Evolutionary conservation across 2,797 vertebrate genomes (phyloP).

Genomic region (Moxostoma hubbsi): DNA sequence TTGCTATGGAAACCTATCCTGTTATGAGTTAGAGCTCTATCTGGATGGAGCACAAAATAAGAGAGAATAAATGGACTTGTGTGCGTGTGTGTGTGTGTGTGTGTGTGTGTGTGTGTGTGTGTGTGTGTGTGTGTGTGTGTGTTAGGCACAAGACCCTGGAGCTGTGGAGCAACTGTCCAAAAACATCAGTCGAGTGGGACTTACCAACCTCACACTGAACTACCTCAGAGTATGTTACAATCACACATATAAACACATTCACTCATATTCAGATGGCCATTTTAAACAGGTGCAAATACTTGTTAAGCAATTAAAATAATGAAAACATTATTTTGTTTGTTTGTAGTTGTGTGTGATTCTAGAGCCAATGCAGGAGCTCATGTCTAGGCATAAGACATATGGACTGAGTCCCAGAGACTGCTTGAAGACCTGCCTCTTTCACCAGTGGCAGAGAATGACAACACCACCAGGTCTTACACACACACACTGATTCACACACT

Average conservation of each 20-base stretch:
- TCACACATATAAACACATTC: background rate
- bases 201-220: constrained; percentile 99
- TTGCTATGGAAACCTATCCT: constrained; percentile 59
- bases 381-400: constrained; percentile 99
- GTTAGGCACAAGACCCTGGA: constrained; percentile 96
- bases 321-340: background rate
- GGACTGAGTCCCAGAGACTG: constrained; percentile 99
- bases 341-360: constrained; percentile 96
- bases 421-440: constrained; percentile 99
- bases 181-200: constrained; percentile 98
- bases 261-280: constrained; percentile 1
- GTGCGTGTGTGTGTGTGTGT: constrained; percentile 15
- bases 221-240: constrained; percentile 96
- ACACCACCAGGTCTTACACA: constrained; percentile 88
- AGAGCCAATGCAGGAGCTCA: constrained; percentile 99
- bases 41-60: constrained; percentile 53
- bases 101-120: constrained; percentile 20
- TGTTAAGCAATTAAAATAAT: background rate
- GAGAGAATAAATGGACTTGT: constrained; percentile 39
- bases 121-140: constrained; percentile 23
- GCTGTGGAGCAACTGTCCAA: constrained; percentile 99
- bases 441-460: constrained; percentile 99
- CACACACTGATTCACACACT: too few relatives aligned
- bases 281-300: too few relatives aligned
- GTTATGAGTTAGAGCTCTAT: constrained; percentile 60